Evolutionary conservation across 2,797 vertebrate species (phyloP).

Genomic region (Siniperca undulata): DNA sequence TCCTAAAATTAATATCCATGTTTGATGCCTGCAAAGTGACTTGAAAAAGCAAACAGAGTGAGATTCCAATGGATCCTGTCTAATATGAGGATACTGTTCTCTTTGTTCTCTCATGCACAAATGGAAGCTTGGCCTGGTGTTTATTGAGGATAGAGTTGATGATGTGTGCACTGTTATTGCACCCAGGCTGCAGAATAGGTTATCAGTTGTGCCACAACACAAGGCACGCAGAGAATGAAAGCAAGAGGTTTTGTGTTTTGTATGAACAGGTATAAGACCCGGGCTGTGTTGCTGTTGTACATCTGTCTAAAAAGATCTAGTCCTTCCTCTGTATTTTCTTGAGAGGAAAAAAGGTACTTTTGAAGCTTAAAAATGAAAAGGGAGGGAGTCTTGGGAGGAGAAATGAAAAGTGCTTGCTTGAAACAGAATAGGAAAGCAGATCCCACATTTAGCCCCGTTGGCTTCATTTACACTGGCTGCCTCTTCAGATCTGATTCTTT

Average conservation of each 20-base stretch:
- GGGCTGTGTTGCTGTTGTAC: conserved; percentile 12
- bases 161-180: conserved; percentile 30
- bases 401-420: conserved; percentile 47
- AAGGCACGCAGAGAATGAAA: conserved; percentile 16
- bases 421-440: conserved; percentile 49
- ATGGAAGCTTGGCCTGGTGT: conserved; percentile 16
- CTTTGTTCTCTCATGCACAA: conserved; percentile 21
- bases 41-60: not conserved
- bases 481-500: conserved; percentile 19
- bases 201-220: conserved; percentile 41
- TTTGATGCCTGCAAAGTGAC: conserved; percentile 15
- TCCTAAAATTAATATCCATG: not conserved
- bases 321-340: conserved; percentile 14
- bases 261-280: conserved; percentile 35
- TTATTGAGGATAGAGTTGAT: conserved; percentile 35
- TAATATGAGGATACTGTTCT: conserved; percentile 1
- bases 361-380: conserved; percentile 42
- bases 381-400: conserved; percentile 16
- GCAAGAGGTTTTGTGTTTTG: conserved; percentile 40
- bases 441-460: conserved; percentile 25
- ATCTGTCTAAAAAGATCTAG: conserved; percentile 22
- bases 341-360: conserved; percentile 34
- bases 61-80: not conserved
- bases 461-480: conserved; percentile 40
- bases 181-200: conserved; percentile 26